Evolutionary conservation across 2,797 vertebrate genomes (phyloP), one percentile per base, ranked within the genome.

Genomic region (Myiotriccus ornatus): DNA sequence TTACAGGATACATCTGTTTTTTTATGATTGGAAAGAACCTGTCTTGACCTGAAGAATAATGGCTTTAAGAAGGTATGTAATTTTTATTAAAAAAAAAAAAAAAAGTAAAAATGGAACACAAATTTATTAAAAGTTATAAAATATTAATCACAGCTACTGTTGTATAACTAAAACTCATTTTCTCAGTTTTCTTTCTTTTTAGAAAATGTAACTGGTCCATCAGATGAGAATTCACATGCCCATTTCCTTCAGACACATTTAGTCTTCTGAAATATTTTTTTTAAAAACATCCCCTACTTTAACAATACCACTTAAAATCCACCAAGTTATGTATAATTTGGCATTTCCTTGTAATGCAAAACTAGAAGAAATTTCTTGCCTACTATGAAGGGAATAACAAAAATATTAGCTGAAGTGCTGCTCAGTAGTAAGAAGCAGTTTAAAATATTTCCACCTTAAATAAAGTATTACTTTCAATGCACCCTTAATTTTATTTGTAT

Each of bases 291-390:
- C 12, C 67, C 14, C 62, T 84, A 30, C 32, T 87, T 55, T 75
- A 52, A 82, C n/a, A 85, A 92, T 80, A 23, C 46, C 32, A 75
- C 41, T 85, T 82, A 90, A 95, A 90, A 79, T 88, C 52, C 49
- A 62, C n/a, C 37, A 60, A 50, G 70, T 32, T 19, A 83, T 46
- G 56, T 56, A 43, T 1, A 23, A 81, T 74, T 76, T 75, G 27
- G 44, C 21, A 57, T 88, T 71, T 23, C 49, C n/a, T 79, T 89
- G 35, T 32, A 96, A 80, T 10, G 8, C 44, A 47, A 35, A 77
- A 87, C 60, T 17, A 74, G 43, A 12, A 14, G 18, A 69, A 11
- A 63, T 34, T 90, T 69, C 37, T 71, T 87, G 67, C 27, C 74
- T 50, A 39, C 69, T 90, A 78, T 12, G 41, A 86, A 91, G 22